Conservation (phyloP, 2,113 vertebrate genomes). For the Erpornis zantholeuca region DNA sequence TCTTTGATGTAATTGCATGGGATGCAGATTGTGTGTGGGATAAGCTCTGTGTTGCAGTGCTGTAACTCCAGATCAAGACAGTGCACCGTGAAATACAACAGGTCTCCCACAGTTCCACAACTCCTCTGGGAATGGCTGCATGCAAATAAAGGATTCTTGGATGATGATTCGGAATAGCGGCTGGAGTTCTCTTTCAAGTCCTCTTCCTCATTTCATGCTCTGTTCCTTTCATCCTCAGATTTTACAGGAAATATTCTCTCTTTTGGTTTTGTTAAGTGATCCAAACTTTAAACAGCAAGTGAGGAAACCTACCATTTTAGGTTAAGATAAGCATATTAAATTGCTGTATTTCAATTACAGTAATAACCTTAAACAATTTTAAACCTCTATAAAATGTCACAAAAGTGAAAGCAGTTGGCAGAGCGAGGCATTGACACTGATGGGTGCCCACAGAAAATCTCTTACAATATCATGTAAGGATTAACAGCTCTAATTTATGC, state of each 20-base stretch:
- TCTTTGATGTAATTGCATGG: conserved; percentile 13
- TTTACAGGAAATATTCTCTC: conserved; percentile 39
- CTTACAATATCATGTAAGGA: conserved; percentile 44
- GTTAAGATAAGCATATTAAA: conserved; percentile 36
- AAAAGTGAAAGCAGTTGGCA: conserved; percentile 44
- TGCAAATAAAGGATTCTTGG: conserved; percentile 30
- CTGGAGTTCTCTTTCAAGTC: conserved; percentile 53
- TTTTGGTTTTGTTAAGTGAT: conserved; percentile 16
- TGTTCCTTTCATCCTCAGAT: conserved; percentile 54
- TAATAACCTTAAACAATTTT: conserved; percentile 55
- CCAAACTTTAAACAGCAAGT: conserved; percentile 19
- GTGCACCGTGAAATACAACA: conserved; percentile 16
- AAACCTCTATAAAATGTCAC: conserved; percentile 53
- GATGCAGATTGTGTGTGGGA: conserved; percentile 44
- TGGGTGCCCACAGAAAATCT: conserved; percentile 47
- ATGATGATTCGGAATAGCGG: not conserved
- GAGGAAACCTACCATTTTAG: conserved; percentile 7
- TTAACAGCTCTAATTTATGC: conserved; percentile 63
- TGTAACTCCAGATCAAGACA: conserved; percentile 16
- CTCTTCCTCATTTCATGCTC: conserved; percentile 58
- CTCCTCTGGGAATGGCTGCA: conserved; percentile 42
- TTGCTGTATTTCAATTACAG: conserved; percentile 40
- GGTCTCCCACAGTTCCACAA: conserved; percentile 9
- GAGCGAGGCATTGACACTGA: conserved; percentile 39
- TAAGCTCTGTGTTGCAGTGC: conserved; percentile 14